Base-by-base conservation (phyloP, 2,888 invertebrate genomes). In the Vandiemenella viatica region DNA sequence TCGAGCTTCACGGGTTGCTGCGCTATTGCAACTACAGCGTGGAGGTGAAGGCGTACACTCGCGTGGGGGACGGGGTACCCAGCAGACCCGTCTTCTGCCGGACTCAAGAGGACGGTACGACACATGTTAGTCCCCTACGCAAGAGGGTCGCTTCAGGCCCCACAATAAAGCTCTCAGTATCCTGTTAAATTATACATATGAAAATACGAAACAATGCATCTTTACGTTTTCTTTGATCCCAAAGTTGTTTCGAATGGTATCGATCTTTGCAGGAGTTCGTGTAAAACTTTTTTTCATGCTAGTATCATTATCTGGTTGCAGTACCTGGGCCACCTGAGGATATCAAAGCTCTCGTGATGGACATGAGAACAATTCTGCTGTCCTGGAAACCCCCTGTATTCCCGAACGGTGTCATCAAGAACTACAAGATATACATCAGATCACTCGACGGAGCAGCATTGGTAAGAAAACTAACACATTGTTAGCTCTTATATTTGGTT, bases 11-110 rank as follows among this genome's bases (percentile, higher is more conserved):
- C 19, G 60, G 60, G 41, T 59, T 70, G 40, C 61, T 65, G 52
- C 63, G 62, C 45, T 68, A 59, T 58, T 66, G 68, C 13, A 70
- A 70, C 60, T 70, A 69, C 60, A 67, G 66, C 50, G 59, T 70
- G 5, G 63, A 65, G 55, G 67, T 69, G 5, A 57, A 65, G 50
- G 68, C 69, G 32, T 66, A 60, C 55, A 69, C 68, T 3, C 57
- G 66, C 41, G 65, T 63, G 48, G 70, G 70, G 8, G 65, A 67
- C 49, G 68, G 68, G 3, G 63, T 63, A 13, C 56, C 64, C 16
- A 65, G 65, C 54, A 55, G 59, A 3, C 62, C 67, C 4, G 56
- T 69, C 38, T 65, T 61, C 56, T 63, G 67, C 45, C 57, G 56
- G 38, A 69, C 69, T 3, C 60, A 62, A 23, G 65, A 67, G 57